A percentile compares a stretch with the other conserved stretches of the same genome.
phyloP scores from a whole-genome alignment of 2,888 invertebrate species.

The Ectobius pallidus region DNA sequence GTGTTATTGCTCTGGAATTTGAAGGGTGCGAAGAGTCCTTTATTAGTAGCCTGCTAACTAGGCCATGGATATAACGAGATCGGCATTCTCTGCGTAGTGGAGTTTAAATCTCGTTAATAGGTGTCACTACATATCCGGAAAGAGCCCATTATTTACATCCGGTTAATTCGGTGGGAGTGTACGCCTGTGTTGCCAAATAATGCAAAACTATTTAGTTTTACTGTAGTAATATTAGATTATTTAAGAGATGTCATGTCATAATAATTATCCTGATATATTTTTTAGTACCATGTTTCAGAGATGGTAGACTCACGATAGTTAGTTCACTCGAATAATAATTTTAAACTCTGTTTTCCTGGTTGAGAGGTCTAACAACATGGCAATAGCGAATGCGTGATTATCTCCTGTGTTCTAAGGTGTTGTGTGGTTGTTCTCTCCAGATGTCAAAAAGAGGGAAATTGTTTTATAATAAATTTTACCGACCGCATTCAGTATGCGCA shows the following conservation, averaged over 20 bases:
- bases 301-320: no score
- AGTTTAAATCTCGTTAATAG: background rate
- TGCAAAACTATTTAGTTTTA: background rate
- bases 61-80: no score
- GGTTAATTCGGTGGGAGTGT: constrained; percentile 18
- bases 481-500: background rate
- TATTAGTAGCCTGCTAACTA: no score
- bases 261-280: no score
- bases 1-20: no score
- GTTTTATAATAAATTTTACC: background rate
- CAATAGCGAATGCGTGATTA: background rate
- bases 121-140: background rate
- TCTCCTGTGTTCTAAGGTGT: background rate
- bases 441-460: background rate
- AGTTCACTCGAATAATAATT: no score
- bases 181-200: constrained; percentile 13
- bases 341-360: background rate
- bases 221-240: background rate
- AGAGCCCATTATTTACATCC: background rate
- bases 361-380: background rate
- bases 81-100: no score
- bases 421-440: background rate
- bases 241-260: background rate
- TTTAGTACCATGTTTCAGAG: no score
- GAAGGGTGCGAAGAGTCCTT: no score